phyloP scores from a whole-genome alignment of 2,113 vertebrate genomes.

The Bubo blakistoni region DNA sequence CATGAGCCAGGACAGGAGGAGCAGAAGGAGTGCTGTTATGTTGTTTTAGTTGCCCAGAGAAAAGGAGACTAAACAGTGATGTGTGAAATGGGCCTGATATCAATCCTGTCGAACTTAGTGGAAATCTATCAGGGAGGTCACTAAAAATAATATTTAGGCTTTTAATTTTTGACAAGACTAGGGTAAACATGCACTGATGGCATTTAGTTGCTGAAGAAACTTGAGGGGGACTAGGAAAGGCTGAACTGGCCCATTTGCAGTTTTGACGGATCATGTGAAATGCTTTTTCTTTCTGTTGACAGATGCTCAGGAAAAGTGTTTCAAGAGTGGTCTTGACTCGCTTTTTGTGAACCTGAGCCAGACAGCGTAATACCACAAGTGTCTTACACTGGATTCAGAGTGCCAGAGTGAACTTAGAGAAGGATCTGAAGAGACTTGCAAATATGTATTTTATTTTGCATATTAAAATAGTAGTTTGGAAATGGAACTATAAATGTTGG shows the following conservation, averaged over 20 bases:
- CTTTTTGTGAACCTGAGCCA: not conserved
- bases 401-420: not conserved
- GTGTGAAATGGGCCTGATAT: not conserved
- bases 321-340: fast-evolving
- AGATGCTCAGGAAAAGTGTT: not conserved
- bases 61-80: not conserved
- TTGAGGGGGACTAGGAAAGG: not conserved
- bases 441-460: not conserved
- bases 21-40: not conserved
- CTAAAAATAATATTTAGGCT: not conserved
- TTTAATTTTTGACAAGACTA: not conserved
- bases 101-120: fast-evolving
- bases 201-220: not conserved
- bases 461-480: not conserved
- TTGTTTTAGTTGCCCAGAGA: not conserved
- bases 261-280: not conserved
- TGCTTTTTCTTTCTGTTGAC: not conserved
- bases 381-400: not conserved
- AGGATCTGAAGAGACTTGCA: not conserved
- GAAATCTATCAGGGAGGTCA: not conserved
- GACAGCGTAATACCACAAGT: not conserved
- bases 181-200: not conserved
- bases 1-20: not conserved
- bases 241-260: not conserved
- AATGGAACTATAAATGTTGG: not conserved